phyloP scores from a whole-genome alignment of 2,113 vertebrate species.

The Equus quagga region DNA sequence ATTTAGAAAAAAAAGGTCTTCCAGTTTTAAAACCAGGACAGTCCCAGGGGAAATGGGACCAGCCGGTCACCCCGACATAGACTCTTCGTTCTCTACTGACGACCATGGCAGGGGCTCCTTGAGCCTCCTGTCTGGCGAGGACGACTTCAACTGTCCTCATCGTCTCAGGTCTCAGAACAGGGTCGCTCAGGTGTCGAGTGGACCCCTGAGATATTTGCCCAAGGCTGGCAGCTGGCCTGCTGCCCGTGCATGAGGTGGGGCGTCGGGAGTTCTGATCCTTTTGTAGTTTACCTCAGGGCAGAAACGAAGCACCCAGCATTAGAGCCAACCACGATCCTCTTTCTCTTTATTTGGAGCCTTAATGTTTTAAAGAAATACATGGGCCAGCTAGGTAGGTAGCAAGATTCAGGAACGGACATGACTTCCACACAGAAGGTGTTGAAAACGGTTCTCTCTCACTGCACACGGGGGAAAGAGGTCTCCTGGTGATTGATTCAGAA shows the following conservation, averaged over 20 bases:
- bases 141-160: rapidly evolving
- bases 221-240: background rate
- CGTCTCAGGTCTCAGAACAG: rapidly evolving
- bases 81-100: rapidly evolving
- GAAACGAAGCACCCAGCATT: background rate
- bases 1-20: too few relatives aligned
- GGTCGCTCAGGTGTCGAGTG: rapidly evolving
- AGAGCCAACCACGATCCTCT: background rate
- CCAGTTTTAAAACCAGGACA: background rate
- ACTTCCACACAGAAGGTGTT: rapidly evolving
- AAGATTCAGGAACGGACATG: rapidly evolving
- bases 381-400: too few relatives aligned
- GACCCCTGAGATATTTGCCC: background rate
- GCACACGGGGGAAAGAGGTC: rapidly evolving
- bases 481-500: too few relatives aligned
- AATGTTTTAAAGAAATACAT: background rate
- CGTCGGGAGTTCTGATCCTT: background rate
- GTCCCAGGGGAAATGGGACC: background rate
- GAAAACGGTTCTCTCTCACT: background rate
- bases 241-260: background rate
- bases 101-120: background rate
- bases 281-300: background rate
- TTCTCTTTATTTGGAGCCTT: background rate
- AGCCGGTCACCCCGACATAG: too few relatives aligned
- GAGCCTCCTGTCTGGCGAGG: background rate